Conservation (phyloP, 1,140 invertebrate species). For the Drosophila elegans region DNA sequence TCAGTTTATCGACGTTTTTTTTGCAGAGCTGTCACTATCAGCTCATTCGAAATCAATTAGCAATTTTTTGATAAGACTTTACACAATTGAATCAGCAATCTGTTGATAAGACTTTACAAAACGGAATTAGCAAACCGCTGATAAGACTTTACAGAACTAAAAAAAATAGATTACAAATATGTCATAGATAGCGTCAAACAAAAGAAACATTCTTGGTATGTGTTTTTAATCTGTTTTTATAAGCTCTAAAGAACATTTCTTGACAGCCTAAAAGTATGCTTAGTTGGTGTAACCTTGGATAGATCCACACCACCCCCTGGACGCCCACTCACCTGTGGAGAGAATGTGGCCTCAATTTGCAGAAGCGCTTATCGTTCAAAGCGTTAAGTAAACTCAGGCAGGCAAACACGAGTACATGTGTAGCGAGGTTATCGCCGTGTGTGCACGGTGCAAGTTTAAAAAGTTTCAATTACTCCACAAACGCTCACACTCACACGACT, state of each 20-base stretch:
- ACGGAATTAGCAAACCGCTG: slow-evolving; percentile 41
- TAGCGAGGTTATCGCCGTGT: slow-evolving; percentile 27
- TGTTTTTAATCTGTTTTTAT: background rate
- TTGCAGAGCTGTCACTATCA: slow-evolving; percentile 16
- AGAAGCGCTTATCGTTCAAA: slow-evolving; percentile 69
- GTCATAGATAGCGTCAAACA: background rate
- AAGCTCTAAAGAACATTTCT: background rate
- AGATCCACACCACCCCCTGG: background rate
- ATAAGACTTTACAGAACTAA: slow-evolving; percentile 15
- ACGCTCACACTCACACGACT: slow-evolving; percentile 14
- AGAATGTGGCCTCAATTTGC: slow-evolving; percentile 69
- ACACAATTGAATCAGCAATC: slow-evolving; percentile 31
- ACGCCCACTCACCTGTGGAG: slow-evolving; percentile 22
- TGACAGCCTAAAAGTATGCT: slow-evolving; percentile 66
- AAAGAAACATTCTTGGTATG: background rate
- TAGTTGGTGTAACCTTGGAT: slow-evolving; percentile 1
- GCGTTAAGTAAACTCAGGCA: slow-evolving; percentile 60
- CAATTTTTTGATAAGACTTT: slow-evolving; percentile 22
- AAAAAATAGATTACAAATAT: slow-evolving; percentile 4
- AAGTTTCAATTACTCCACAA: slow-evolving; percentile 57
- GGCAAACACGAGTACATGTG: slow-evolving; percentile 33
- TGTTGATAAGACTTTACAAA: slow-evolving; percentile 22
- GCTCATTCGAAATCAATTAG: slow-evolving; percentile 62
- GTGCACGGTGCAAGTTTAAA: slow-evolving; percentile 51
- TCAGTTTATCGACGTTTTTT: slow-evolving; percentile 24